A percentile compares a stretch with the other conserved stretches of the same genome.
Evolutionary conservation across 1,140 invertebrate genomes (phyloP).

Genomic region (Muscidifurax raptorellus): DNA sequence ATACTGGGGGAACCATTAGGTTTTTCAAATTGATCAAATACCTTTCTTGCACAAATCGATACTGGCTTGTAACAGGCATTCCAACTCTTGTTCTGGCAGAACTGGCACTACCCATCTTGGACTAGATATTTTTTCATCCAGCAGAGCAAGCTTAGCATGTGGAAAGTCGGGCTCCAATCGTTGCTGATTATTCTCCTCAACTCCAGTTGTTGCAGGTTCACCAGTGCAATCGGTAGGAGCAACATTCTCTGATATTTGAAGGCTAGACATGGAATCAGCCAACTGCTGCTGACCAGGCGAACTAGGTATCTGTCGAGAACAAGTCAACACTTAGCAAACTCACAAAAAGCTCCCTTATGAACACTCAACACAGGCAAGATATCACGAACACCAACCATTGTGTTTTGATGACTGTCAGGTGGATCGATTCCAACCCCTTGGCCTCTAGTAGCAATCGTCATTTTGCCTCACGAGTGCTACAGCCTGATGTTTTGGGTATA

Average conservation of each 20-base stretch:
- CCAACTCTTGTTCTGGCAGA: conserved; percentile 95
- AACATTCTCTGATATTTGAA: conserved; percentile 71
- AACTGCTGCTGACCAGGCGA: conserved; percentile 74
- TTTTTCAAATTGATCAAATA: conserved; percentile 61
- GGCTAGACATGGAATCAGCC: conserved; percentile 70
- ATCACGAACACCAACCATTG: conserved; percentile 70
- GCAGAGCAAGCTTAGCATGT: conserved; percentile 86
- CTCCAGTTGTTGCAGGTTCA: conserved; percentile 63
- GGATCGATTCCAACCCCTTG: conserved; percentile 78
- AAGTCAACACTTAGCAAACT: neutral
- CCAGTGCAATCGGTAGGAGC: conserved; percentile 67
- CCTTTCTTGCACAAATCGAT: conserved; percentile 90
- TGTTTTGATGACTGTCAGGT: conserved; percentile 77
- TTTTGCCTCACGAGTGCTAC: conserved; percentile 63
- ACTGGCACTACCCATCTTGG: conserved; percentile 98
- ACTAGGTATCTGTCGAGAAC: conserved; percentile 68
- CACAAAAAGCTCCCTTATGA: neutral
- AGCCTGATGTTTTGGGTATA: conserved; percentile 60
- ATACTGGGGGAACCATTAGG: neutral
- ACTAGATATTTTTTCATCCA: conserved; percentile 97
- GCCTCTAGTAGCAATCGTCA: conserved; percentile 81
- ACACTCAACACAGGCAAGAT: conserved; percentile 2
- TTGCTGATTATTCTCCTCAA: conserved; percentile 71
- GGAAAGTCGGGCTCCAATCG: conserved; percentile 87
- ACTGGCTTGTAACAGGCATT: conserved; percentile 91